phyloP scores from a whole-genome alignment of 2,113 vertebrate species.

The Sceloporus undulatus region DNA sequence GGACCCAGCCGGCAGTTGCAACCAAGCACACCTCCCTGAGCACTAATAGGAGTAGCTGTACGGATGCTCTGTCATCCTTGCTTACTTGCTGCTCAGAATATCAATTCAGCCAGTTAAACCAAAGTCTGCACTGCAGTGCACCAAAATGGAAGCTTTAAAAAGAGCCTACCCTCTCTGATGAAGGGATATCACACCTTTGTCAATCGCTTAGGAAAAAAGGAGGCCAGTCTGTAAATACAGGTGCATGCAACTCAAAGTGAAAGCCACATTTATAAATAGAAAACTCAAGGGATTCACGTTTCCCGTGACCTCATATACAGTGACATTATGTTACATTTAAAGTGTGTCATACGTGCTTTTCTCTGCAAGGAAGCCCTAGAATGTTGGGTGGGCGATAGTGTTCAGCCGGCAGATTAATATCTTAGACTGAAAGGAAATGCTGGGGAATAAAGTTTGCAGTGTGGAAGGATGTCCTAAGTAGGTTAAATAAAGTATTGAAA shows the following conservation, averaged over 20 bases:
- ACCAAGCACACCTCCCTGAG: constrained; percentile 46
- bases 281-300: constrained; percentile 58
- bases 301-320: constrained; percentile 53
- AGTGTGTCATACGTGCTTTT: constrained; percentile 47
- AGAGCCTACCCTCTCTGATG: constrained; percentile 66
- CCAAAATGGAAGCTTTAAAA: constrained; percentile 86
- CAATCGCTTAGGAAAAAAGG: constrained; percentile 44
- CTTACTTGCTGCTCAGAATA: constrained; percentile 88
- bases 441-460: not conserved
- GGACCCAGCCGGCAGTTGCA: constrained; percentile 37
- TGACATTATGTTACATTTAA: constrained; percentile 65
- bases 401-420: constrained; percentile 19
- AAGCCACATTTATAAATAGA: constrained; percentile 53
- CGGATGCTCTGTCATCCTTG: constrained; percentile 84
- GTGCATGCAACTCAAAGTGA: constrained; percentile 53
- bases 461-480: not conserved
- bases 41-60: constrained; percentile 78
- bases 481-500: constrained; percentile 12
- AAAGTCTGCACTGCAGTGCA: constrained; percentile 96
- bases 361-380: constrained; percentile 43
- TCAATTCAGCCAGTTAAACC: constrained; percentile 91
- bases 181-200: constrained; percentile 61
- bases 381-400: constrained; percentile 33
- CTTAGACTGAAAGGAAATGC: constrained; percentile 6
- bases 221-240: constrained; percentile 60